phyloP scores from a whole-genome alignment of 2,888 invertebrate species.

The Phanerotoma sp. region DNA sequence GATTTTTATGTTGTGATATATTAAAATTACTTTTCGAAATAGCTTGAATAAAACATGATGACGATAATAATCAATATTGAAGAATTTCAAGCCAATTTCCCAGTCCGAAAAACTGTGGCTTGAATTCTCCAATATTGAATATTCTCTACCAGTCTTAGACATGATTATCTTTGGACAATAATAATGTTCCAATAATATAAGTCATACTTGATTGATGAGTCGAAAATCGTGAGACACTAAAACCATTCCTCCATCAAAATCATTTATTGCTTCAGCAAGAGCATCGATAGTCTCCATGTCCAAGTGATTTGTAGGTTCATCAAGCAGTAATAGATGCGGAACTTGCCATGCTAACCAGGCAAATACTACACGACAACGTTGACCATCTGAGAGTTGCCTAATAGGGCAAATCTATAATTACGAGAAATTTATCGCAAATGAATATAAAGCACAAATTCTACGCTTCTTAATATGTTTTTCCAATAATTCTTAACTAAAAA shows the following conservation, averaged over 20 bases:
- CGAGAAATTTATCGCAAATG: no score
- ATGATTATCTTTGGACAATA: slow-evolving; percentile 1
- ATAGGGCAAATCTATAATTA: slow-evolving; percentile 80
- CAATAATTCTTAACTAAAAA: neutral
- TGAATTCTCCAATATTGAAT: no score
- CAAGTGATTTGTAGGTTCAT: slow-evolving; percentile 91
- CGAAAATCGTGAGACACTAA: slow-evolving; percentile 99
- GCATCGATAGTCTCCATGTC: slow-evolving; percentile 99
- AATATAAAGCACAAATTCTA: no score
- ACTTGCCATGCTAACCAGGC: slow-evolving; percentile 98
- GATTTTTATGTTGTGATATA: no score
- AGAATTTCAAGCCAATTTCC: no score
- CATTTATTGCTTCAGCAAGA: slow-evolving; percentile 94
- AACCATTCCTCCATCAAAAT: slow-evolving; percentile 98
- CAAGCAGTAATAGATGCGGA: slow-evolving; percentile 87
- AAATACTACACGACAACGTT: slow-evolving; percentile 97
- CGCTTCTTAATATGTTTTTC: no score
- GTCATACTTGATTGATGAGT: slow-evolving; percentile 89
- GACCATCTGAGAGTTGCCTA: slow-evolving; percentile 94
- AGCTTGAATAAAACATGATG: no score
- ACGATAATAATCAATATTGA: no score
- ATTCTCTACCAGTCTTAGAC: no score
- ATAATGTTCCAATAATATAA: slow-evolving; percentile 5
- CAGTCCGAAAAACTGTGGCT: no score
- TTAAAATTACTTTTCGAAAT: no score